phyloP scores from a whole-genome alignment of 2,797 vertebrate species.

The Carapus acus region DNA sequence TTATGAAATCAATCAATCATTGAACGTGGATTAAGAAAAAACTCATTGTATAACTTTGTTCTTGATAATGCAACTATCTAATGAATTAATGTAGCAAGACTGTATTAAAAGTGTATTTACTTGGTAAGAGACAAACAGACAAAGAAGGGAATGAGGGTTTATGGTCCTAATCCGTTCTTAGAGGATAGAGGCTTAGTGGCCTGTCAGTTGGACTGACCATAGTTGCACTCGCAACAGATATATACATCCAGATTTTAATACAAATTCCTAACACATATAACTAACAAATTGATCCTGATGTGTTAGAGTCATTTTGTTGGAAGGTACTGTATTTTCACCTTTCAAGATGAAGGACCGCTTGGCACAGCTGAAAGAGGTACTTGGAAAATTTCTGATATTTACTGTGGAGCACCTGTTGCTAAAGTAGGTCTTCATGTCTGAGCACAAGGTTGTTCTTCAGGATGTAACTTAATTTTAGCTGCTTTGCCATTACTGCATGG shows the following conservation, averaged over 20 bases:
- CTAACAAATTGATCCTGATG: neutral
- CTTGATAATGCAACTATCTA: too few relatives aligned
- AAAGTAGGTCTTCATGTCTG: neutral
- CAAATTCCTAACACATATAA: too few relatives aligned
- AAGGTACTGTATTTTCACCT: neutral
- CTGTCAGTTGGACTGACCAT: conserved; percentile 42
- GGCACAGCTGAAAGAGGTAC: conserved; percentile 75
- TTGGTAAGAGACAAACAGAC: neutral
- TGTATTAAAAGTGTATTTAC: too few relatives aligned
- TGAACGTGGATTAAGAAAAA: too few relatives aligned
- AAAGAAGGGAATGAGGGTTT: conserved; percentile 5
- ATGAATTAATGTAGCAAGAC: too few relatives aligned
- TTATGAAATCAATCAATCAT: too few relatives aligned
- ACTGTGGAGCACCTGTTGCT: conserved; percentile 16
- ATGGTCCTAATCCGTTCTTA: conserved; percentile 66
- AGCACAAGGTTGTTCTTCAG: neutral
- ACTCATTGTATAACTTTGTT: too few relatives aligned
- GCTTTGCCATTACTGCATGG: too few relatives aligned
- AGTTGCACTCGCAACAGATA: neutral
- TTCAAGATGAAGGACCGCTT: conserved; percentile 74
- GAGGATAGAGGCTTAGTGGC: conserved; percentile 67
- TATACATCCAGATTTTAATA: neutral
- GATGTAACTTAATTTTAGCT: neutral
- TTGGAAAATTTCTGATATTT: neutral
- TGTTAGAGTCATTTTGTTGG: neutral